Conservation (phyloP, 2,113 vertebrate species). For the Poicephalus gulielmi region DNA sequence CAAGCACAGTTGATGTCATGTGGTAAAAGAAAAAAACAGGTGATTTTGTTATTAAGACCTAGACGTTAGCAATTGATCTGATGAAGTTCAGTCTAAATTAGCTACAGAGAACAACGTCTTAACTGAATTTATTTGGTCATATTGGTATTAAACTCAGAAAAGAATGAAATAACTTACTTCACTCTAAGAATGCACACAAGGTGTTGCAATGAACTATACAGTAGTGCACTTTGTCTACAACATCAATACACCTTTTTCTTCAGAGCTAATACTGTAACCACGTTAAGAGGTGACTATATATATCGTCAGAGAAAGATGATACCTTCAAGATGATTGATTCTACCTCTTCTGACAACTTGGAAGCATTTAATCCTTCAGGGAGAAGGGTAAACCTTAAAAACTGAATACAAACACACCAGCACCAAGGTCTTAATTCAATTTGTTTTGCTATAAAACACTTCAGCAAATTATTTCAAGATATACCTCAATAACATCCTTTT, state of each 20-base stretch:
- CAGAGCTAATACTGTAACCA: neutral
- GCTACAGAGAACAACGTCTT: neutral
- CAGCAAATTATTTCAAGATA: neutral
- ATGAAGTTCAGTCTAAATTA: neutral
- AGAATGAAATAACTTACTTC: neutral
- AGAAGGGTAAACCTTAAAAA: neutral
- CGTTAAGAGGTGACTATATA: neutral
- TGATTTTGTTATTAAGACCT: neutral
- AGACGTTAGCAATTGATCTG: neutral
- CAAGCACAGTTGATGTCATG: rapidly evolving
- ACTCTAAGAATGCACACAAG: neutral
- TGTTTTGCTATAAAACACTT: neutral
- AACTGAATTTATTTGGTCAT: neutral
- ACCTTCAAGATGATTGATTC: neutral
- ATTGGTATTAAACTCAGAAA: neutral
- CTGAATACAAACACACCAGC: neutral
- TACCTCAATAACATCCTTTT: neutral
- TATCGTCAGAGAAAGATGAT: neutral
- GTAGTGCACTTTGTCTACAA: neutral
- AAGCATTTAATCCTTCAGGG: neutral
- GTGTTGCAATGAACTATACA: neutral
- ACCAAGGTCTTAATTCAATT: neutral
- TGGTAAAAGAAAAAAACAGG: neutral
- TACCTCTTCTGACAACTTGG: neutral
- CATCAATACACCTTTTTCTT: neutral